Percentiles rank a stretch among this genome's conserved stretches.
phyloP scores from a whole-genome alignment of 2,113 vertebrate species.

The Xenotilapia flavipinnis region DNA sequence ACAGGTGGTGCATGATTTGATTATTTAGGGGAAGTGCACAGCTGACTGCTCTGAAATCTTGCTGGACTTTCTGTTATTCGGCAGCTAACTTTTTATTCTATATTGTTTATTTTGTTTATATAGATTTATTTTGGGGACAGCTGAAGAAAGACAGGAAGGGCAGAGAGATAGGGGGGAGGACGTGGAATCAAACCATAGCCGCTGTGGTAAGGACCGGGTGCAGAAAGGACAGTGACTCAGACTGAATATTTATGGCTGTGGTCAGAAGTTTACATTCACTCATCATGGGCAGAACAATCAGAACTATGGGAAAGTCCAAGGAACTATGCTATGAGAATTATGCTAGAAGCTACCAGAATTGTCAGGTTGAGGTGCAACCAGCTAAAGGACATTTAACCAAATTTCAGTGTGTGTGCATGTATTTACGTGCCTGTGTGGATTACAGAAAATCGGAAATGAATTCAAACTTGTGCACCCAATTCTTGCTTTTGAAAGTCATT shows the following conservation, averaged over 20 bases:
- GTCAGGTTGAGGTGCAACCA: background rate
- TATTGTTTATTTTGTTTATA: background rate
- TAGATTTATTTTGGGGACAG: background rate
- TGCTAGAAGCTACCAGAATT: background rate
- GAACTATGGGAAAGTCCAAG: background rate
- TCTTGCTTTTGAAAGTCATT: background rate
- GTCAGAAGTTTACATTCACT: background rate
- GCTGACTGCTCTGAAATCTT: background rate
- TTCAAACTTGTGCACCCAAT: background rate
- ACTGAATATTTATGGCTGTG: background rate
- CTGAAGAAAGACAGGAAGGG: background rate
- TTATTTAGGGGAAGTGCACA: background rate
- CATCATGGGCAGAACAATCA: background rate
- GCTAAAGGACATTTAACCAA: background rate
- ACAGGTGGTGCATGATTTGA: background rate
- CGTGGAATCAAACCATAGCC: background rate
- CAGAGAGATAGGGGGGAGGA: background rate
- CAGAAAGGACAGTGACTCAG: background rate
- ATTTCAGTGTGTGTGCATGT: background rate
- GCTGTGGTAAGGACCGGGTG: background rate
- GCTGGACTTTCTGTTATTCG: background rate
- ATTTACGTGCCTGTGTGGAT: background rate
- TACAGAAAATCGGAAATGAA: background rate
- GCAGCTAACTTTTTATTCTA: background rate
- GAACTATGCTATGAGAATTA: background rate